These are phyloP conservation scores for Drosophila mayaguana DNA, from an alignment of 2,888 invertebrate genomes.

Conservation along the genomic window DNA sequence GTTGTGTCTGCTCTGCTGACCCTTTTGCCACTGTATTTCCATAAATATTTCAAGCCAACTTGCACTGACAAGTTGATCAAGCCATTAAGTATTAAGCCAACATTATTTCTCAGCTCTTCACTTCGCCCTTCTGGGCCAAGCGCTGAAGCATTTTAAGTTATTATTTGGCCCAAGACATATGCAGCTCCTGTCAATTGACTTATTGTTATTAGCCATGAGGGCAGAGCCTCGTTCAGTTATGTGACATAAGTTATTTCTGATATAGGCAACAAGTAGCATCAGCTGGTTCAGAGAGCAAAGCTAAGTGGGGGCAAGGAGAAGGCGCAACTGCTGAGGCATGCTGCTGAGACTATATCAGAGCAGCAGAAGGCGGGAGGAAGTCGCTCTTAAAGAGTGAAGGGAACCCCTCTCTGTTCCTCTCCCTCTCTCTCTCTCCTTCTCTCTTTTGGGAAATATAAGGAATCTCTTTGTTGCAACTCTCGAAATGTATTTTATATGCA, in stretches of 20 bases:
- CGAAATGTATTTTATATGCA: too few species aligned
- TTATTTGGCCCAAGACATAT: background rate
- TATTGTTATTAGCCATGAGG: background rate
- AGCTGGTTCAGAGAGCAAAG: too few species aligned
- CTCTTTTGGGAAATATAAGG: too few species aligned
- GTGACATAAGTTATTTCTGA: background rate
- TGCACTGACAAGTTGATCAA: background rate
- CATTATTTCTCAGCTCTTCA: background rate
- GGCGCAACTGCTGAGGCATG: too few species aligned
- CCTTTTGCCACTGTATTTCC: background rate
- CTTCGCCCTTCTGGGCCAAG: background rate
- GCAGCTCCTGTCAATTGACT: background rate
- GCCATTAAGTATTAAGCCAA: background rate
- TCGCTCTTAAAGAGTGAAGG: too few species aligned
- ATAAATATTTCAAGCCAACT: constrained; percentile 1
- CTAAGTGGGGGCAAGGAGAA: too few species aligned
- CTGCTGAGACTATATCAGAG: too few species aligned
- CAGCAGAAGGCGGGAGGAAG: too few species aligned
- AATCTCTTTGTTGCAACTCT: too few species aligned
- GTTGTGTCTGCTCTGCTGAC: background rate
- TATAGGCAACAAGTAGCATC: too few species aligned
- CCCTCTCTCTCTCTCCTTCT: too few species aligned
- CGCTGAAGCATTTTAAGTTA: background rate
- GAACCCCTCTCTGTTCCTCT: too few species aligned
- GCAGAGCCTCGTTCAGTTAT: background rate